These are phyloP conservation scores for Agrenia bidenticulata DNA, from an alignment of 2,888 invertebrate species.

Conservation along the genomic window DNA sequence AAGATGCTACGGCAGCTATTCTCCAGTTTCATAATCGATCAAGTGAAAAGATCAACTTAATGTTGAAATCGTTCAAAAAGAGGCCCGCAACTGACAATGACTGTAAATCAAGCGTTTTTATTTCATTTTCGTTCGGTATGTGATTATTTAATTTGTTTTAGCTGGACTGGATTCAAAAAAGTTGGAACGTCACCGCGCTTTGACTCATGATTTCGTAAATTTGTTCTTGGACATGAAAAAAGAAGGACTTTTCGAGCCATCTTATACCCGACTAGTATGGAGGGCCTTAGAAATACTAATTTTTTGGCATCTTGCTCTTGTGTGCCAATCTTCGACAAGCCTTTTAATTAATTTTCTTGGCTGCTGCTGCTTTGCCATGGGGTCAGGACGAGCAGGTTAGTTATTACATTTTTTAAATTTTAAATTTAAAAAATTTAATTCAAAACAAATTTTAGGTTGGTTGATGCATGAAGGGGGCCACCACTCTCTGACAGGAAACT, in stretches of 20 bases:
- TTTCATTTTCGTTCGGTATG: too few species aligned
- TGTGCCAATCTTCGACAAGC: background rate
- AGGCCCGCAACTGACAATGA: slow-evolving; percentile 27
- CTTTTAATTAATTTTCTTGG: background rate
- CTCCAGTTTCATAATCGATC: slow-evolving; percentile 46
- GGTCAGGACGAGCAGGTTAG: slow-evolving; percentile 48
- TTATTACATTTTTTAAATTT: too few species aligned
- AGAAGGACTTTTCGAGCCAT: slow-evolving; percentile 48
- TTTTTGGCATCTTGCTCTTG: background rate
- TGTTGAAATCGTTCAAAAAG: slow-evolving; percentile 36
- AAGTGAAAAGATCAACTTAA: slow-evolving; percentile 27
- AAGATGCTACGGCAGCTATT: slow-evolving; percentile 43
- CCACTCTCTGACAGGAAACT: slow-evolving; percentile 47
- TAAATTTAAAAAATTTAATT: too few species aligned
- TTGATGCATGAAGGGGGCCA: slow-evolving; percentile 51
- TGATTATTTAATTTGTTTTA: too few species aligned
- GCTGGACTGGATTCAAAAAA: background rate
- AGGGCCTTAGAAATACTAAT: slow-evolving; percentile 37
- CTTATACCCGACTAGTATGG: slow-evolving; percentile 42
- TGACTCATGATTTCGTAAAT: slow-evolving; percentile 46
- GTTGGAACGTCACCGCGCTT: slow-evolving; percentile 13
- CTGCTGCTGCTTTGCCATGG: slow-evolving; percentile 40
- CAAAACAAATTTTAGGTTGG: too few species aligned
- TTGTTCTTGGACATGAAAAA: slow-evolving; percentile 39
- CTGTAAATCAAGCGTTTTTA: background rate